Base-by-base conservation (phyloP, 2,797 vertebrate genomes). In the Onychomys arenicola region DNA sequence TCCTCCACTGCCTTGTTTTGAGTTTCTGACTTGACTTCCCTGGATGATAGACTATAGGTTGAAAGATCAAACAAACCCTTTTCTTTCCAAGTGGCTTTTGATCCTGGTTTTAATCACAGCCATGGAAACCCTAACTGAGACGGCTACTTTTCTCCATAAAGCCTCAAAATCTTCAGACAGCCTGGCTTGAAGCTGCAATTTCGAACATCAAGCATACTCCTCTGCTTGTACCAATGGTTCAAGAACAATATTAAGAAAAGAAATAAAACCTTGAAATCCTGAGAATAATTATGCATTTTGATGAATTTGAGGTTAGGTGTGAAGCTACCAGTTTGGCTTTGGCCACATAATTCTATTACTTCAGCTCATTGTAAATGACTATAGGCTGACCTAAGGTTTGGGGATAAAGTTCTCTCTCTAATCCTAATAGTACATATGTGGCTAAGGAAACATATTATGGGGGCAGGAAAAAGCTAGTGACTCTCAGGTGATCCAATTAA, bases 241-340 rank as follows among this genome's bases (percentile, higher is more conserved):
- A 57, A 27, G 5, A 40, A 49, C 19, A 85, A n/a, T n/a, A 49
- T 34, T 23, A 52, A 2, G 0, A 4, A 6, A 6, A 34, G 13
- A 34, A 34, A 80, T 16, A 10, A 83, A 73, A 78, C 12, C 8
- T 65, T 88, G 6, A 13, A 78, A 91, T 75, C 23, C 4, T 34
- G 29, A 82, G 21, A 75, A 95, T n/a, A 73, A 6, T 7, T 27
- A 73, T 34, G 3, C 14, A 49, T 65, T 92, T 88, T 83, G 37
- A 69, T 69, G 59, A 91, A 67, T 55, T 52, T 90, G 27, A 91
- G 23, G 19, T 69, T 77, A 87, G 5, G n/a, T 61, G 25, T 89
- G 89, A 82, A 95, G 77, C 46, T 89, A 59, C 3, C 5, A 81
- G 4, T 71, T 92, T 71, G 52, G 11, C 16, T 83, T 95, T 91